Evolutionary conservation across 2,888 invertebrate species (phyloP), one percentile per base, ranked within the genome.

Genomic region (Rotaria magnacalcarata): DNA sequence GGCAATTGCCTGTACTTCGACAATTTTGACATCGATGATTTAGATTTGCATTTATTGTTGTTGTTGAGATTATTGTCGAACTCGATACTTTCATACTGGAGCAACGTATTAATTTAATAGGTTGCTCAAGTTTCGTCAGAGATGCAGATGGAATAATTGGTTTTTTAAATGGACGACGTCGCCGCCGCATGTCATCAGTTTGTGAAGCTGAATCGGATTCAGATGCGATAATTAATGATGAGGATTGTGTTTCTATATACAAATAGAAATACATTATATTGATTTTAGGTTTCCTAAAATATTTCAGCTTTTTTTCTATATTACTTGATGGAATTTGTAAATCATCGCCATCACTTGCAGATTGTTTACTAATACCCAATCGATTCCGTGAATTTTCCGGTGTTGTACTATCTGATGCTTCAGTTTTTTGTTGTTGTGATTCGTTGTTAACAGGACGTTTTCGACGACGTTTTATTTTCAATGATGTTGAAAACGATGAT

Each of bases 141-240:
- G 80, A 24, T 80, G 14, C 21, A 14, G n/a, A 47, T 47, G 80
- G 80, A n/a, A 67, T 67, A 6, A 43, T 47, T 47, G 80, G 80
- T n/a, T 80, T 80, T 47, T 80, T 80, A 80, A 80, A 80, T 47
- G 80, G 80, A 10, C 80, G 80, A 80, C 47, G 80, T 14, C 80
- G 80, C n/a, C 80, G 21, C 47, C 24, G 47, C 0, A 47, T 11
- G 24, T 43, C 47, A 80, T 80, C 80, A 0, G 47, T n/a, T 80
- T 47, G 43, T n/a, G 47, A 80, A 21, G 80, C n/a, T 11, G 80
- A 80, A 80, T 80, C 80, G 8, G 80, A 80, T 47, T 80, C 80
- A 5, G 80, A 80, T 47, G 67, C 67, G 5, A 34, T 19, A 16
- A 41, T 5, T 47, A 80, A 80, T 47, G 47, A 80, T 11, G 80